Base-by-base conservation (phyloP, 2,888 invertebrate species). In the Lagria hirta region DNA sequence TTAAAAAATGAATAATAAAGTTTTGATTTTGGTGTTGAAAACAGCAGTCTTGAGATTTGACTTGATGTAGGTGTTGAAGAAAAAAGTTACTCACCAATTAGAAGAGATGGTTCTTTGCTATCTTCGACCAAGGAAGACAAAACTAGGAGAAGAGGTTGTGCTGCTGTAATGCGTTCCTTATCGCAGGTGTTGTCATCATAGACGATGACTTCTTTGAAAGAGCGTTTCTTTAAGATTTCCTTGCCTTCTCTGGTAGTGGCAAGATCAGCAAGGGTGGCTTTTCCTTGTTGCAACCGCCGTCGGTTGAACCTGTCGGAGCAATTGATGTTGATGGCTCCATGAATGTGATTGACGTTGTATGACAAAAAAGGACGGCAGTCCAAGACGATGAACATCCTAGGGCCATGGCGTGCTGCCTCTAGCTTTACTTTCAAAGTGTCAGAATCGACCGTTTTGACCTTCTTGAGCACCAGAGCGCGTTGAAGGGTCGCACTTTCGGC, bases 331-430 rank as follows among this genome's bases (percentile, higher is more conserved):
- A 83, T 77, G 13, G 83, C 80, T 21, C 83, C 83, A 42, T 75
- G 72, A 50, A 86, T 79, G 69, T 86, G 86, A 63, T 79, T 79
- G 51, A 79, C 75, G 65, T 85, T 84, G 72, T 80, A 85, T 43
- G 81, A 78, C 52, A 84, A 77, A 66, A 85, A 85, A 1, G 84
- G 79, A 27, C 85, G 75, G 64, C 83, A 82, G 64, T 85, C 84
- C 34, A 84, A 66, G 4, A 83, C 65, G 8, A 83, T 71, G 56
- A 74, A 74, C 32, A 57, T 52, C 51, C 58, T 61, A 10, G 60
- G 56, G 3, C 62, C 64, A 15, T 59, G 54, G 41, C 62, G 55
- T 12, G 60, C 54, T 14, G 56, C 62, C 47, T 69, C 69, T 47
- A 79, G 65, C 51, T 74, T 73, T 8, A 69, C 57, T 7, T 75